Evolutionary conservation across 2,888 invertebrate species (phyloP), one percentile per base, ranked within the genome.

Genomic region (Phorcus lineatus): DNA sequence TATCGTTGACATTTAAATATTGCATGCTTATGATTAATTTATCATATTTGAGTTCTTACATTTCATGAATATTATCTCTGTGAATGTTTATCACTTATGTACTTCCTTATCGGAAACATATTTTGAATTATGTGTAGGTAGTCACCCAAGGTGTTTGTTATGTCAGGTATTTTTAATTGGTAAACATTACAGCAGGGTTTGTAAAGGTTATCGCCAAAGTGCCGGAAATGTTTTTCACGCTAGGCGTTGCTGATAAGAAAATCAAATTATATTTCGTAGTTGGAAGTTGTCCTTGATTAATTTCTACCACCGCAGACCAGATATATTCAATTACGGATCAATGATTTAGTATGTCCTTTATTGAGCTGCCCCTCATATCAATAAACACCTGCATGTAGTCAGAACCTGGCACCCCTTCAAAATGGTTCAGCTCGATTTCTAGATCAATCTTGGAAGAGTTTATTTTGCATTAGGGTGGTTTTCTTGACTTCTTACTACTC

Each of bases 321-420:
- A 62, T 62, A 62, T 62, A 13, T 62, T 28, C 62, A 62, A 62
- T 62, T 62, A 62, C 62, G 17, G 24, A 62, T 62, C 62, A 62
- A 62, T 62, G 62, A 28, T 62, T 62, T 62, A 62, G 24, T 28
- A 13, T 28, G 24, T 22, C 28, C 24, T 28, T 16, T 24, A 28
- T 62, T 24, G 62, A 62, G 22, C 19, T 62, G 62, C 62, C 62
- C 28, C 24, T 62, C 28, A 62, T 24, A 28, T 16, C 24, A 16
- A 62, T 28, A 62, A 62, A 11, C 62, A 62, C 62, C 62, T 62
- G 62, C 28, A 24, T 24, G 17, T 13, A 24, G 24, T 62, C 62
- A 62, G 24, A 62, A 62, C 62, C 62, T 62, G 62, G 24, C 28
- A 62, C 62, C 22, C 62, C 62, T 62, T 7, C 16, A 11, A 28